These are phyloP conservation scores for Meandrusa payeni DNA, from an alignment of 2,888 invertebrate species.

Conservation along the genomic window DNA sequence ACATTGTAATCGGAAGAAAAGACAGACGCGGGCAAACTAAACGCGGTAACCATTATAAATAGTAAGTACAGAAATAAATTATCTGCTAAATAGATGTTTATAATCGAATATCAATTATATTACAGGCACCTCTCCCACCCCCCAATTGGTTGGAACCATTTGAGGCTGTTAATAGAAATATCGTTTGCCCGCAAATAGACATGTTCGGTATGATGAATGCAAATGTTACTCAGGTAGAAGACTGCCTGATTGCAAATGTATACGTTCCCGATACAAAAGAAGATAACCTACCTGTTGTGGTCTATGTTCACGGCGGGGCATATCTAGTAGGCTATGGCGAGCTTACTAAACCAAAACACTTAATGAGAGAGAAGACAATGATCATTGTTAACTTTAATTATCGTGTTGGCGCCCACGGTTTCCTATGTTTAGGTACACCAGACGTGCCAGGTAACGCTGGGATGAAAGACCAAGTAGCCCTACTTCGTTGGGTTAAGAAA, in stretches of 20 bases:
- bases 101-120: not conserved
- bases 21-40: no score
- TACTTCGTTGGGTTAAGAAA: conserved; percentile 38
- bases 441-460: conserved; percentile 58
- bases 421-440: conserved; percentile 54
- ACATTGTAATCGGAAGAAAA: no score
- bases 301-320: conserved; percentile 65
- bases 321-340: conserved; percentile 52
- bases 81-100: no score
- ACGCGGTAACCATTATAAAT: no score
- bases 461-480: conserved; percentile 56
- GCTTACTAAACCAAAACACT: conserved; percentile 29
- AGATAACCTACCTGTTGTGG: conserved; percentile 49
- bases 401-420: conserved; percentile 49
- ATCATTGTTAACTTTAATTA: conserved; percentile 52
- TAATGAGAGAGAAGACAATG: conserved; percentile 39
- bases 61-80: no score
- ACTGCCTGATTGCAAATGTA: conserved; percentile 40
- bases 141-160: conserved; percentile 31
- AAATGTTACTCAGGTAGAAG: conserved; percentile 29
- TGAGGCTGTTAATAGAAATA: conserved; percentile 33
- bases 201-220: conserved; percentile 1
- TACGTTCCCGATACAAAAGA: conserved; percentile 37
- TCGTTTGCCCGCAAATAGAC: conserved; percentile 31
- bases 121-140: conserved; percentile 42